Evolutionary conservation across 2,113 vertebrate species (phyloP).

Genomic region (Empidonax alnorum): DNA sequence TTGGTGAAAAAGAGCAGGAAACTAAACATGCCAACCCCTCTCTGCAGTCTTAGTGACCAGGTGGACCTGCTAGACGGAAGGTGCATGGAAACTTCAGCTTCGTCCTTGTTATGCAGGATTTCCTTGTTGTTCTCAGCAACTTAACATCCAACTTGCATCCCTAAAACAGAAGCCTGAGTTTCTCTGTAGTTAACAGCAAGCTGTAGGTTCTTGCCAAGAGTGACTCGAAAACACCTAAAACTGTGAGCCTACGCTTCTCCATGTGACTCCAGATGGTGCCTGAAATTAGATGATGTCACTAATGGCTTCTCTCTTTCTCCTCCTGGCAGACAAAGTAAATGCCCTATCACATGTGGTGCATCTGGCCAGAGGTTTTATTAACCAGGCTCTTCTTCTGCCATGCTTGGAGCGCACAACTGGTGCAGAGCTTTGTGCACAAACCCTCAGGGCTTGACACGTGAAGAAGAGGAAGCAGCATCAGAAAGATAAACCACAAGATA

Average conservation of each 20-base stretch:
- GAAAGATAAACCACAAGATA: slow-evolving; percentile 71
- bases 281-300: accelerated
- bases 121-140: background rate
- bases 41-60: accelerated
- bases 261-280: background rate
- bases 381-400: background rate
- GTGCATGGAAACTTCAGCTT: background rate
- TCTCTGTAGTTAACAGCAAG: background rate
- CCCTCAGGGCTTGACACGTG: background rate
- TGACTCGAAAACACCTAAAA: background rate
- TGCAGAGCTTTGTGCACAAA: slow-evolving; percentile 1
- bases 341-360: background rate
- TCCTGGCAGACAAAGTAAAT: background rate
- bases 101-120: background rate
- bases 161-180: background rate
- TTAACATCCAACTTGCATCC: background rate
- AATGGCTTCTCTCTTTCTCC: background rate
- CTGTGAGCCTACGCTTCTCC: background rate
- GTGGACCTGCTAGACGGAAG: background rate
- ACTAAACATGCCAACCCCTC: background rate
- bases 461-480: slow-evolving; percentile 64
- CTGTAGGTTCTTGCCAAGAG: background rate
- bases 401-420: background rate
- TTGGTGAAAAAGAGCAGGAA: background rate
- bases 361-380: background rate